Conservation (phyloP, 2,888 invertebrate genomes). For the Athalia rosae region DNA sequence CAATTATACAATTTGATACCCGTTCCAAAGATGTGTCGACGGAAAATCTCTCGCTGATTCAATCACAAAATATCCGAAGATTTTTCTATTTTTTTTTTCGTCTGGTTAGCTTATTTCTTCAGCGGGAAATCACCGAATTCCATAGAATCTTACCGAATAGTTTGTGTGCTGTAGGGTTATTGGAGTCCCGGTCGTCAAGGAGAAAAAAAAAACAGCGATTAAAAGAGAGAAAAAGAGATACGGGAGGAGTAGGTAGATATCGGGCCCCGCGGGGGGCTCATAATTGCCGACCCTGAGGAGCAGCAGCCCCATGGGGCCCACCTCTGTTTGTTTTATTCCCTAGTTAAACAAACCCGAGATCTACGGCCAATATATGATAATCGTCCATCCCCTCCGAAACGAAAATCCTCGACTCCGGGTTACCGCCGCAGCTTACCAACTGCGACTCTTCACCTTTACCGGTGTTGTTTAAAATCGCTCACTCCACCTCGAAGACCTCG, state of each 20-base stretch:
- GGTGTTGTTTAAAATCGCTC: conserved; percentile 34
- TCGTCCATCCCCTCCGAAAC: conserved; percentile 56
- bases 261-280: conserved; percentile 71
- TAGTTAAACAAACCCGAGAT: conserved; percentile 73
- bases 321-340: conserved; percentile 73
- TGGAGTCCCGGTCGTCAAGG: not conserved
- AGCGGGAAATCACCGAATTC: conserved; percentile 8
- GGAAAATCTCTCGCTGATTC: too few relatives aligned
- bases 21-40: too few relatives aligned
- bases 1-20: too few relatives aligned
- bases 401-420: not conserved
- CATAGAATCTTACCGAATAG: not conserved
- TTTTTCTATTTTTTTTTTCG: too few relatives aligned
- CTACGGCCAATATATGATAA: conserved; percentile 73
- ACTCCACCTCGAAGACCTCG: not conserved
- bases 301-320: conserved; percentile 71
- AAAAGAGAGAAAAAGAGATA: conserved; percentile 49
- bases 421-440: conserved; percentile 45
- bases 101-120: not conserved
- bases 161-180: too few relatives aligned
- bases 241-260: conserved; percentile 59
- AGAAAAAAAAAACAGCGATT: conserved; percentile 33
- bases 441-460: conserved; percentile 54
- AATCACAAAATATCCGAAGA: not conserved
- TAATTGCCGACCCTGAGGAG: conserved; percentile 73